These are phyloP conservation scores for Cassiopea andromeda DNA, from an alignment of 30 jellyfish, hydroid and myxozoan genomes.

Conservation along the genomic window DNA sequence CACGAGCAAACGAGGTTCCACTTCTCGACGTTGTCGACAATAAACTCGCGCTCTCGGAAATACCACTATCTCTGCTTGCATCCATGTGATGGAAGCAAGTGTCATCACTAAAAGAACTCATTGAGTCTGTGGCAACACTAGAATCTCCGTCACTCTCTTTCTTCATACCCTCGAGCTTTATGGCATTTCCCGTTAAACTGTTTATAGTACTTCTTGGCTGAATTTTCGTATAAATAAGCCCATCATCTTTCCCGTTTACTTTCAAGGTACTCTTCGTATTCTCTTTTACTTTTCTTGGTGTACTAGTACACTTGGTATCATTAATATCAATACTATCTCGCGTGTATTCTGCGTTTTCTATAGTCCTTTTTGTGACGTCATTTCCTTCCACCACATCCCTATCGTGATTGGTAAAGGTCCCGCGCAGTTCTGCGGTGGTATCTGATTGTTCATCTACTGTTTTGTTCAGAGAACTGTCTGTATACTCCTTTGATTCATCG, in stretches of 20 bases:
- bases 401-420: conserved; percentile 52
- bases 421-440: conserved; percentile 12
- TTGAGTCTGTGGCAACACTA: neutral
- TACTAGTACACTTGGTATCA: conserved; percentile 62
- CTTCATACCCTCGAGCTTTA: conserved; percentile 12
- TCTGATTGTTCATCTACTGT: neutral
- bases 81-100: conserved; percentile 42
- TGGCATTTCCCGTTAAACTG: conserved; percentile 61
- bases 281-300: conserved; percentile 61
- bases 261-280: conserved; percentile 10
- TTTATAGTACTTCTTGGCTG: conserved; percentile 32
- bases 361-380: neutral
- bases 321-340: conserved; percentile 51
- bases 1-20: neutral
- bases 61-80: conserved; percentile 93
- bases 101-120: conserved; percentile 34
- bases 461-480: neutral
- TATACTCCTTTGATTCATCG: conserved; percentile 1
- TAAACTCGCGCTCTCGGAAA: conserved; percentile 80
- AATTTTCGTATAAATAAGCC: conserved; percentile 59
- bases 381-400: conserved; percentile 5
- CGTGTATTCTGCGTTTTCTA: conserved; percentile 17
- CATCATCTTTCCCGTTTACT: conserved; percentile 36
- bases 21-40: conserved; percentile 29
- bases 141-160: neutral